Base-by-base conservation (phyloP, 2,888 invertebrate genomes). In the Polymixis flavicincta region DNA sequence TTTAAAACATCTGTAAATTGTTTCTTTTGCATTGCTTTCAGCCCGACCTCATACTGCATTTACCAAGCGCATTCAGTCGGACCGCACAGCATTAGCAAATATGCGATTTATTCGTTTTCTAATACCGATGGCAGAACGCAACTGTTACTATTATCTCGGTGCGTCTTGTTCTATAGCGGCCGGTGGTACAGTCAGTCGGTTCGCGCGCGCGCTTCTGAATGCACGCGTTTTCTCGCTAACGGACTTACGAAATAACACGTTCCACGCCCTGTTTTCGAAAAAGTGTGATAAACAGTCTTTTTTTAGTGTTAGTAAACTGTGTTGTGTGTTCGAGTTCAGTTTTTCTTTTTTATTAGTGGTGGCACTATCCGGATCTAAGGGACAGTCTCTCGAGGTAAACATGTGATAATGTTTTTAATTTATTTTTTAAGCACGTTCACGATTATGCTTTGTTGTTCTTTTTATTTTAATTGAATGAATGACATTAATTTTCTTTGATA, bases 101-200 rank as follows among this genome's bases (percentile, higher is more conserved):
- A 89, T 91, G 92, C 91, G 93, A 92, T 93, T 94, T 94, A 93
- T 93, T 93, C 92, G 94, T 95, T 96, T 96, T 96, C 96, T 96
- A 96, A 94, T 92, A 92, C 89, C 92, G 88, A 91, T 90, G 91
- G 90, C 88, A 90, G 91, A 90, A 90, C 91, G 92, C 92, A 92
- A 89, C 77, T 85, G 90, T 92, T 91, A 89, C 77, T 85, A 91
- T 92, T 91, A 91, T 90, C 89, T 90, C 87, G 85, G 85, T 82
- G 84, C 87, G 88, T 85, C 85, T 88, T 87, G 87, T 83, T 88
- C 76, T 84, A 75, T 73, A 85, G 82, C 82, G 78, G 78, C 78
- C 87, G 89, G 89, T 88, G 77, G 81, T 76, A 74, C 70, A 78
- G 85, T 84, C 91, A 95, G 94, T 95, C 90, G 89, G 91, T 87